phyloP scores from a whole-genome alignment of 1,140 invertebrate genomes.

The Drosophila gunungcola region DNA sequence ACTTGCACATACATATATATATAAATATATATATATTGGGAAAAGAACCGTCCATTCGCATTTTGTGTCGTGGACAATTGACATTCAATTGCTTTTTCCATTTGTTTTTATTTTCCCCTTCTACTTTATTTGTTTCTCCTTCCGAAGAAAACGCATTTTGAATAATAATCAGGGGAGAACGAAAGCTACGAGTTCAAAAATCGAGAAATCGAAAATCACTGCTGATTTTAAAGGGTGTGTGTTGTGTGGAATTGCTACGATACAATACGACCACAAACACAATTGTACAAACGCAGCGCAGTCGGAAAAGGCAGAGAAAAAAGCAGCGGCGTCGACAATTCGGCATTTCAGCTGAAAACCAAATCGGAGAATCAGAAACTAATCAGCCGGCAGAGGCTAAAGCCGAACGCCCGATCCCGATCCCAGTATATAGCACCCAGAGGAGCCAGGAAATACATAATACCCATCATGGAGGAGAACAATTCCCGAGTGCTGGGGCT shows the following conservation, averaged over 20 bases:
- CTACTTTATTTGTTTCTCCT: constrained; percentile 35
- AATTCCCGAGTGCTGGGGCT: constrained; percentile 52
- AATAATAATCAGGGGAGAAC: constrained; percentile 52
- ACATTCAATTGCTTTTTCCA: constrained; percentile 39
- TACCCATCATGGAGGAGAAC: constrained; percentile 37
- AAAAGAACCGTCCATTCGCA: constrained; percentile 67
- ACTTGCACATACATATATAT: no score
- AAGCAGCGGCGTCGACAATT: constrained; percentile 12
- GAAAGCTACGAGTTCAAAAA: constrained; percentile 1
- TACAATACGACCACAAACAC: constrained; percentile 9
- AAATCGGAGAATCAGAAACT: constrained; percentile 34
- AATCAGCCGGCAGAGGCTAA: constrained; percentile 36
- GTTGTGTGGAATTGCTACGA: constrained; percentile 11
- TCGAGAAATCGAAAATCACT: constrained; percentile 32
- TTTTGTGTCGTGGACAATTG: constrained; percentile 42
- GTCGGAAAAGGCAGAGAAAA: constrained; percentile 15
- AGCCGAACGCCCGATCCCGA: background rate
- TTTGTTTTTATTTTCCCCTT: constrained; percentile 37
- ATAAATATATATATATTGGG: background rate
- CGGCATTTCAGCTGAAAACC: constrained; percentile 28
- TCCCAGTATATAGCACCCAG: background rate
- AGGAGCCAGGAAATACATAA: background rate
- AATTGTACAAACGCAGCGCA: constrained; percentile 15
- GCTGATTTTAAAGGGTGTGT: constrained; percentile 27
- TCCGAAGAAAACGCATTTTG: constrained; percentile 40